Percentiles rank a stretch among this genome's conserved stretches.
Conservation (phyloP, 2,113 vertebrate species). For the Brachirus orientalis region DNA sequence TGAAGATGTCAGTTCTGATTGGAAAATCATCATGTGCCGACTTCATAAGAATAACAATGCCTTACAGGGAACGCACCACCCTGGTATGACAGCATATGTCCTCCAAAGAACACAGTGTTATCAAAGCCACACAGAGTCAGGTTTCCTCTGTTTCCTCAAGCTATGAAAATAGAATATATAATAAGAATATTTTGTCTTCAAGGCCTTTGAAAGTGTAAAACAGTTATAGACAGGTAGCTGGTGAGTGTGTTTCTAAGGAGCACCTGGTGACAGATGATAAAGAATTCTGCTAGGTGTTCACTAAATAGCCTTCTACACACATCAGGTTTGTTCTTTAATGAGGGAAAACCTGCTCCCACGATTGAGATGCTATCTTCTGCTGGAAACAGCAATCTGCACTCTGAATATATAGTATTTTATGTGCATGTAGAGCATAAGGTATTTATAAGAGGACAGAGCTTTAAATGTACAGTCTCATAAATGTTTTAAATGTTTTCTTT, state of each 20-base stretch:
- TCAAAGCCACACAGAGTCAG: background rate
- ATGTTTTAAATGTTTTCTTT: too few species aligned
- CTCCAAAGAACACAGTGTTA: background rate
- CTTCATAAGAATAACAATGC: constrained; percentile 84
- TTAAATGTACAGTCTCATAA: background rate
- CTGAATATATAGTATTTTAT: background rate
- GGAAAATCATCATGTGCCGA: constrained; percentile 85
- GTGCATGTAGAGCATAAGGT: background rate
- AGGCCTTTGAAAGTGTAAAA: background rate
- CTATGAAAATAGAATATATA: background rate
- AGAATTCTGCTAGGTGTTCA: background rate
- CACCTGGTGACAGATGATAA: background rate
- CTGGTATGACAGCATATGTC: constrained; percentile 75
- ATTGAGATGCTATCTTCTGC: background rate
- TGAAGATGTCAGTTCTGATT: constrained; percentile 82
- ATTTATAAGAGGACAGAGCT: background rate
- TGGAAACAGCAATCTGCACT: background rate
- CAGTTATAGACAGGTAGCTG: background rate
- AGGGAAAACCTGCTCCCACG: too few species aligned
- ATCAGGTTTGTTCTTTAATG: background rate
- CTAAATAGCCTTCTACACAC: background rate
- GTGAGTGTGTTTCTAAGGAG: background rate
- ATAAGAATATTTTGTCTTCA: background rate
- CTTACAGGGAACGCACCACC: constrained; percentile 84
- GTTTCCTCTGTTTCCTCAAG: background rate